Evolutionary conservation across 2,113 vertebrate genomes (phyloP).

Genomic region (Clarias macrocephalus): DNA sequence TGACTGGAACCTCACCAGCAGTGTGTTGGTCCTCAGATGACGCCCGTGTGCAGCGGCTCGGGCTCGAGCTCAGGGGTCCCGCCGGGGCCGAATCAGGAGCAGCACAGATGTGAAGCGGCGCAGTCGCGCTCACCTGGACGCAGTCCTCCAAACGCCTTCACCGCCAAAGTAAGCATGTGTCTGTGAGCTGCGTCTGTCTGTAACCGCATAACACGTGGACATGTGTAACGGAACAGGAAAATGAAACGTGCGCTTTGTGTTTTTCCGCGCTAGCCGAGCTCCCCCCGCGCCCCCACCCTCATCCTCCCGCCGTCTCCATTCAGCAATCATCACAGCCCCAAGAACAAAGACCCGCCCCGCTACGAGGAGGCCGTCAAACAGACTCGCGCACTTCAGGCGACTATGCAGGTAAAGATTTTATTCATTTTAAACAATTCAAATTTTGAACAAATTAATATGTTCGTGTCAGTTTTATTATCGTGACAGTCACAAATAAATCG

Average conservation of each 20-base stretch:
- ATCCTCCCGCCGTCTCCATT: constrained; percentile 72
- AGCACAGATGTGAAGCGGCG: constrained; percentile 68
- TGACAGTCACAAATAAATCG: too few relatives aligned
- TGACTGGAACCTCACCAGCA: background rate
- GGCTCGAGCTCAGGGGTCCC: constrained; percentile 70
- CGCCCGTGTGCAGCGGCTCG: constrained; percentile 75
- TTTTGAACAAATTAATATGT: too few relatives aligned
- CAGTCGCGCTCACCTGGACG: constrained; percentile 71
- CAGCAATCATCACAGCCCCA: constrained; percentile 68
- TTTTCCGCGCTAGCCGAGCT: constrained; percentile 69
- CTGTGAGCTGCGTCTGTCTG: background rate
- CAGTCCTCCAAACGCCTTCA: constrained; percentile 76
- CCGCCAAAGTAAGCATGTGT: constrained; percentile 77
- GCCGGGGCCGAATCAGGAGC: constrained; percentile 71
- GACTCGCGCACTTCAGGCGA: constrained; percentile 77
- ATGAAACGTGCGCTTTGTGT: background rate
- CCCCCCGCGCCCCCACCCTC: constrained; percentile 75
- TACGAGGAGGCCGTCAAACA: constrained; percentile 97
- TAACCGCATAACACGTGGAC: background rate
- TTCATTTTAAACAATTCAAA: too few relatives aligned
- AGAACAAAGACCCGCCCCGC: constrained; percentile 89
- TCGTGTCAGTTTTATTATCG: too few relatives aligned
- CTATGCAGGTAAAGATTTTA: constrained; percentile 76
- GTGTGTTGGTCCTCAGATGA: constrained; percentile 71
- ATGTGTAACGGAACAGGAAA: background rate